Base-by-base conservation (phyloP, 2,888 invertebrate genomes). In the Seladonia tumulorum region DNA sequence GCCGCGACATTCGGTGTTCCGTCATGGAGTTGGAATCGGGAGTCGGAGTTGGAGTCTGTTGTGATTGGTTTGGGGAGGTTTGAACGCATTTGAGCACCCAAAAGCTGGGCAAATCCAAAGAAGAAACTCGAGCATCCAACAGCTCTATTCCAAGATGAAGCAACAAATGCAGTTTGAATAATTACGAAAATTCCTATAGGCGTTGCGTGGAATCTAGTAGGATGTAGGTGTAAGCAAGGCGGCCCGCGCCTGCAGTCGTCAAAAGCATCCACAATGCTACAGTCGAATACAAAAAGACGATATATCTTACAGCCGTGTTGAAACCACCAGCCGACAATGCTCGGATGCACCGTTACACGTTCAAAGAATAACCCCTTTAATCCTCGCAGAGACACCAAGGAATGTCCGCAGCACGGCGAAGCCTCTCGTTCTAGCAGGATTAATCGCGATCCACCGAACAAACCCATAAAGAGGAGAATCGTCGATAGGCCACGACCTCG, bases 401-500 rank as follows among this genome's bases (percentile, higher is more conserved):
- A 35, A 68, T 39, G 39, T 53, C 35, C 53, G 49, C 73, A 63
- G 60, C 25, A 14, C 29, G 29, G 73, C 73, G 49, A 53, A 49
- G 73, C 10, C 73, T 47, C 49, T 35, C 68, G 68, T 68, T 68
- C 68, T 10, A 68, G 42, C 25, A 57, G 49, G 71, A 71, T 83
- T 81, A 71, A 83, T 45, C 60, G 45, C 29, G 68, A 76, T 78
- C 78, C 63, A 7, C 45, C 63, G 39, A 66, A 57, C 53, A 76
- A 49, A 66, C 42, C 71, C 45, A 39, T 49, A 49, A 16, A 35
- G 75, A 53, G 76, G 60, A 76, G 72, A 72, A 66, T 47, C 39
- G 66, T 66, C 66, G 66, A 66, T 66, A 49, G 75, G 81, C 16
- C 66, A 57, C 76, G 82, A 72, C 72, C 83, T 53, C 29, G 70